These are phyloP conservation scores for Omphaloscelis lunosa DNA, from an alignment of 2,888 invertebrate genomes.

Conservation along the genomic window DNA sequence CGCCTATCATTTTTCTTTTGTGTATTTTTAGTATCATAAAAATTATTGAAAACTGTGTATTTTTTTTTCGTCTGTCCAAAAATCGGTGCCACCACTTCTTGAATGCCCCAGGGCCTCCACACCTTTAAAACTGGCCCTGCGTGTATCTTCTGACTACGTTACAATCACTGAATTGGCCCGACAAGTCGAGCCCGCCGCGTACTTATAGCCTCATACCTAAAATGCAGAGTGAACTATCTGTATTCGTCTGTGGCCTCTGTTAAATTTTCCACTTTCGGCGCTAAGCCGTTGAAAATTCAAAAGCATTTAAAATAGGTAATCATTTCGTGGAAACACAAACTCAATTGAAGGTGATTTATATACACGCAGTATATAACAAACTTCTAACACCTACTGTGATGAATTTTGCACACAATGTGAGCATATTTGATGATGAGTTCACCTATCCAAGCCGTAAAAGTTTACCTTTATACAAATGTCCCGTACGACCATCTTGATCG, in stretches of 20 bases:
- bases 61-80: too few species aligned
- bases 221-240: neutral
- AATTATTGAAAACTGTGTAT: too few species aligned
- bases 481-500: constrained; percentile 80
- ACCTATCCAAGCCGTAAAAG: neutral
- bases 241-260: too few species aligned
- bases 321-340: neutral
- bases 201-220: neutral
- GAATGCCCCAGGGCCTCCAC: too few species aligned
- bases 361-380: neutral
- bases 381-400: neutral
- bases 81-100: too few species aligned
- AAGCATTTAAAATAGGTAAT: neutral
- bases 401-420: neutral
- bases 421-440: neutral
- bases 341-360: too few species aligned
- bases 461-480: constrained; percentile 81
- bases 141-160: too few species aligned
- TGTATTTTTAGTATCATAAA: too few species aligned
- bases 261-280: neutral
- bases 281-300: neutral
- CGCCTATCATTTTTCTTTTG: too few species aligned
- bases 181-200: too few species aligned
- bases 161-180: neutral
- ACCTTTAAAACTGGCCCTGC: too few species aligned